Evolutionary conservation across 2,113 vertebrate species (phyloP).

Genomic region (Bufo gargarizans): DNA sequence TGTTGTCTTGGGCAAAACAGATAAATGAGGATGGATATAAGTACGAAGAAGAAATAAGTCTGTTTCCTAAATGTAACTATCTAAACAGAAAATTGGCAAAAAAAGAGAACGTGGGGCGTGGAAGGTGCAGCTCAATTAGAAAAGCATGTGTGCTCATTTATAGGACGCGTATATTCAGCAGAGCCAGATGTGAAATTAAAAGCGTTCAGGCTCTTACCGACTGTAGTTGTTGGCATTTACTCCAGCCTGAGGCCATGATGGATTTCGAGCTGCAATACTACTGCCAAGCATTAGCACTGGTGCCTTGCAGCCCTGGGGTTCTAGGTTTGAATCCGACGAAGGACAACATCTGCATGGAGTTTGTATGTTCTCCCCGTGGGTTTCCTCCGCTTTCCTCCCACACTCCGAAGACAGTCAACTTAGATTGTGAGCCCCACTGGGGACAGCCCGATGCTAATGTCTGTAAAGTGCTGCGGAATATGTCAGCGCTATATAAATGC

Average conservation of each 20-base stretch:
- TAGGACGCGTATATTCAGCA: not conserved
- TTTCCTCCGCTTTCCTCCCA: too few species aligned
- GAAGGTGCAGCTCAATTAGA: not conserved
- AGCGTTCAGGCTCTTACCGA: not conserved
- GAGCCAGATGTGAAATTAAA: not conserved
- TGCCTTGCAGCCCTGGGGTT: too few species aligned
- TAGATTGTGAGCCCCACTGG: too few species aligned
- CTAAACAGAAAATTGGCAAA: not conserved
- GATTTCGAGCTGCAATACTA: not conserved
- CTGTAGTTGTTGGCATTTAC: not conserved
- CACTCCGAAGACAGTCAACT: too few species aligned
- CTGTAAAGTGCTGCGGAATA: too few species aligned
- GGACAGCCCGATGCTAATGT: too few species aligned
- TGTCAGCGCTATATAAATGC: too few species aligned
- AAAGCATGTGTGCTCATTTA: not conserved
- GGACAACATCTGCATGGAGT: too few species aligned
- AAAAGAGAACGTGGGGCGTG: not conserved
- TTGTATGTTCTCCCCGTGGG: too few species aligned
- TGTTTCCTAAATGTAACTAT: conserved; percentile 12
- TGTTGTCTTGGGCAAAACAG: not conserved
- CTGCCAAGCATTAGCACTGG: not conserved
- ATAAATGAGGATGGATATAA: not conserved
- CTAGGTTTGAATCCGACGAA: too few species aligned
- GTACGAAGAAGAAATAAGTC: conserved; percentile 24
- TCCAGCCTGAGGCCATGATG: not conserved